Evolutionary conservation across 2,113 vertebrate species (phyloP).

Genomic region (Elephantulus edwardii): DNA sequence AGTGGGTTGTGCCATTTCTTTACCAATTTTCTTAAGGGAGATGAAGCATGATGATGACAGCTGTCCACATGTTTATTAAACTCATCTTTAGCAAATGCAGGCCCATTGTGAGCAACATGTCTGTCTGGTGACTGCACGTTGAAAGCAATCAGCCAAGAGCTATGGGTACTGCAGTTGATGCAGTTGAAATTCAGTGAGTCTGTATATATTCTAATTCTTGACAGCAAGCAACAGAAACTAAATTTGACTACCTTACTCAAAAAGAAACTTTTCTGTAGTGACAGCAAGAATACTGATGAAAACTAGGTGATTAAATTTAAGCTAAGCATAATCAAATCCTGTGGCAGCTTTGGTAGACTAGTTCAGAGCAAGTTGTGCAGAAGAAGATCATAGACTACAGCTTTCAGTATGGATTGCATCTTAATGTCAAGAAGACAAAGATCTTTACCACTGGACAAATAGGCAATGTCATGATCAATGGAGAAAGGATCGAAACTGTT

Average conservation of each 20-base stretch:
- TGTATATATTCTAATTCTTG: background rate
- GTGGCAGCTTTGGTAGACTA: too few relatives aligned
- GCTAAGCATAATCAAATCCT: background rate
- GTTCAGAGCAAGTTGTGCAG: background rate
- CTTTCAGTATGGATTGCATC: too few relatives aligned
- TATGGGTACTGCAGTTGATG: background rate
- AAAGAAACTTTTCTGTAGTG: background rate
- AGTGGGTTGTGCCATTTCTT: background rate
- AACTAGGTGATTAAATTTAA: background rate
- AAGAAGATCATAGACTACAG: too few relatives aligned
- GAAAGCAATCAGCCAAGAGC: background rate
- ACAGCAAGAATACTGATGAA: background rate
- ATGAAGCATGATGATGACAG: background rate
- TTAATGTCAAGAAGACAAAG: too few relatives aligned
- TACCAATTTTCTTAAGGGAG: background rate
- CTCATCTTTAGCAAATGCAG: background rate
- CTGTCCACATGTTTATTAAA: slow-evolving; percentile 11
- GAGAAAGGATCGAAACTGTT: too few relatives aligned
- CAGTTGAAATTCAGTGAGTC: background rate
- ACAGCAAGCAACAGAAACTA: background rate
- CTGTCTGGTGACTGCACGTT: background rate
- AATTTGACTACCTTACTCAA: background rate
- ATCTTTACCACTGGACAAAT: too few relatives aligned
- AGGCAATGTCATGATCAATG: too few relatives aligned
- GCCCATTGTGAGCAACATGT: background rate